Conservation (phyloP, 2,797 vertebrate genomes). For the Pogonophryne albipinna region DNA sequence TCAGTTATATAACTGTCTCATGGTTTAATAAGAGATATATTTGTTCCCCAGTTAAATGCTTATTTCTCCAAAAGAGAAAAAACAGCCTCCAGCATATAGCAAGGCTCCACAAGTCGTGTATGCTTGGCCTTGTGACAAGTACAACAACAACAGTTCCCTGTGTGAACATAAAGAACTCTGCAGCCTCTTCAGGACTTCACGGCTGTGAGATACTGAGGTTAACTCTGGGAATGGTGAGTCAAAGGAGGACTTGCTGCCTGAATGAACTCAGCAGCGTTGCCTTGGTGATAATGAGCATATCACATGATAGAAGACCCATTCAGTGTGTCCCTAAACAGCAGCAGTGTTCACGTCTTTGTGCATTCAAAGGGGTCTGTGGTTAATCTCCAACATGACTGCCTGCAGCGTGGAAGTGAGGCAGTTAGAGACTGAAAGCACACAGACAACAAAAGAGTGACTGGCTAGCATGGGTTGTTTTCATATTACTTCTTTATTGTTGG, state of each 20-base stretch:
- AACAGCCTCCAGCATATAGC: background rate
- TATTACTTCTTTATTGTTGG: slow-evolving; percentile 80
- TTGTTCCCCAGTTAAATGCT: background rate
- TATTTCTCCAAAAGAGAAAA: background rate
- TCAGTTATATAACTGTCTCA: background rate
- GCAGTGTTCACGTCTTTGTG: slow-evolving; percentile 19
- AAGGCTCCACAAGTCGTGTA: slow-evolving; percentile 24
- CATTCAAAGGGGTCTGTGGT: slow-evolving; percentile 26
- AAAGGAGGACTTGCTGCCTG: slow-evolving; percentile 46
- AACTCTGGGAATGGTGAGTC: slow-evolving; percentile 35
- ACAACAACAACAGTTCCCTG: slow-evolving; percentile 35
- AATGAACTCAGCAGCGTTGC: slow-evolving; percentile 55
- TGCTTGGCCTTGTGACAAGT: slow-evolving; percentile 19
- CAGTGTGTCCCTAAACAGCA: slow-evolving; percentile 12
- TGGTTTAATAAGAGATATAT: background rate
- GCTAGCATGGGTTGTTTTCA: slow-evolving; percentile 41
- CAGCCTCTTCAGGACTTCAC: slow-evolving; percentile 29
- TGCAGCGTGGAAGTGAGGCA: slow-evolving; percentile 14
- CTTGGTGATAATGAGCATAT: slow-evolving; percentile 61
- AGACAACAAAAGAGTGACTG: slow-evolving; percentile 33
- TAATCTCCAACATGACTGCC: slow-evolving; percentile 35
- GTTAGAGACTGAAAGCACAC: slow-evolving; percentile 18
- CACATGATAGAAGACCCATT: slow-evolving; percentile 23
- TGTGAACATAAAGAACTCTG: slow-evolving; percentile 29
- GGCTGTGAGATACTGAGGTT: slow-evolving; percentile 39